A percentile compares a stretch with the other conserved stretches of the same genome.
Conservation (phyloP, 2,888 invertebrate species). For the Drosophila kokeensis region DNA sequence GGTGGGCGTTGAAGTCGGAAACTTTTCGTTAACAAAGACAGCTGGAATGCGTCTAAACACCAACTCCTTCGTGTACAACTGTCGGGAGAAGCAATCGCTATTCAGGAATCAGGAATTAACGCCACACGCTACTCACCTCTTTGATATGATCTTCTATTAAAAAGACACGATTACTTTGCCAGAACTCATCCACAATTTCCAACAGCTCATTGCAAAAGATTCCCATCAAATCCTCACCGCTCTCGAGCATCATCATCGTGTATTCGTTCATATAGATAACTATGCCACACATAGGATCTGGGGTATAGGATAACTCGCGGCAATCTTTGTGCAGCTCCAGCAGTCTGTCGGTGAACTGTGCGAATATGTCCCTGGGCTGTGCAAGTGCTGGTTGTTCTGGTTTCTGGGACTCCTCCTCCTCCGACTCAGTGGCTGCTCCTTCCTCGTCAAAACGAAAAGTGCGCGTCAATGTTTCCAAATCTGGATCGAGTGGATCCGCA, state of each 20-base stretch:
- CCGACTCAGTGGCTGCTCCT: not conserved
- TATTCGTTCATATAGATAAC: slow-evolving; percentile 75
- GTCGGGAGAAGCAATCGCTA: not conserved
- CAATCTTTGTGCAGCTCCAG: slow-evolving; percentile 43
- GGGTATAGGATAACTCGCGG: slow-evolving; percentile 35
- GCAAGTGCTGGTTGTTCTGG: not conserved
- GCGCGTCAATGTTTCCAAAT: slow-evolving; percentile 46
- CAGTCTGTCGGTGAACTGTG: slow-evolving; percentile 44
- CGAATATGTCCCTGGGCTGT: slow-evolving; percentile 44
- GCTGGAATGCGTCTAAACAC: slow-evolving; percentile 61
- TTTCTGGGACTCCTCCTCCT: slow-evolving; percentile 1
- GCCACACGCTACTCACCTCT: slow-evolving; percentile 42
- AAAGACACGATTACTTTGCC: slow-evolving; percentile 70
- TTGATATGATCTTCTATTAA: slow-evolving; percentile 75
- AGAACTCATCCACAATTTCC: slow-evolving; percentile 46
- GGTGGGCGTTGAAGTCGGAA: slow-evolving; percentile 74
- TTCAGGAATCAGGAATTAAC: no score
- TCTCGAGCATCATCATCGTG: slow-evolving; percentile 74
- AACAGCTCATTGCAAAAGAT: slow-evolving; percentile 59
- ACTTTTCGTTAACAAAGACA: slow-evolving; percentile 77
- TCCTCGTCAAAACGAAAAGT: slow-evolving; percentile 42
- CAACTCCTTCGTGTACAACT: slow-evolving; percentile 70
- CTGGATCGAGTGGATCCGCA: not conserved
- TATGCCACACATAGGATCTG: slow-evolving; percentile 73
- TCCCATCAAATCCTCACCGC: slow-evolving; percentile 77